These are phyloP conservation scores for Xylocampa areola DNA, from an alignment of 2,888 invertebrate genomes.

Conservation along the genomic window DNA sequence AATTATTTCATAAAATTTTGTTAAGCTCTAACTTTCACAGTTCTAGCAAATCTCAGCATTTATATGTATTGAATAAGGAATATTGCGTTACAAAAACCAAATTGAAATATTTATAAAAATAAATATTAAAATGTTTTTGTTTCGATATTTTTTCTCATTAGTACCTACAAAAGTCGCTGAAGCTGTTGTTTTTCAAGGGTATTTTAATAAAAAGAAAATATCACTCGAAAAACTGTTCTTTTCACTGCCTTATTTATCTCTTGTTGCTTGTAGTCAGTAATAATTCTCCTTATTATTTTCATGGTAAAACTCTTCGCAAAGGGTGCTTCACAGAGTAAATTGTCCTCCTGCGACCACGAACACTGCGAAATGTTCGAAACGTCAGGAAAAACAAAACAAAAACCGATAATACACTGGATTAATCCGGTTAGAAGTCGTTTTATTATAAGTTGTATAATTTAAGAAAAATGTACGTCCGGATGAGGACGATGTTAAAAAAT, in stretches of 20 bases:
- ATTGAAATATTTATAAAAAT: too few species aligned
- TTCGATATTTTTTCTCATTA: slow-evolving; percentile 25
- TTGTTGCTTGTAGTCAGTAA: not conserved
- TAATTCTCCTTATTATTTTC: slow-evolving; percentile 28
- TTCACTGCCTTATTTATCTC: slow-evolving; percentile 8
- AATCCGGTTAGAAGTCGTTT: too few species aligned
- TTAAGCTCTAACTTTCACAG: too few species aligned
- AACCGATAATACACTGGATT: too few species aligned
- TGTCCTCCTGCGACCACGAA: too few species aligned
- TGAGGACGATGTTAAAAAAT: slow-evolving; percentile 2
- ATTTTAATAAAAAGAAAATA: not conserved
- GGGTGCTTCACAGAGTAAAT: slow-evolving; percentile 10
- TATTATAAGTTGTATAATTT: slow-evolving; percentile 14
- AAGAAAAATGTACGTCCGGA: slow-evolving; percentile 30
- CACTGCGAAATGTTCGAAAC: too few species aligned
- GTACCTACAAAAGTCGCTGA: slow-evolving; percentile 4
- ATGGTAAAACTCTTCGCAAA: slow-evolving; percentile 13
- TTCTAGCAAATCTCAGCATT: too few species aligned
- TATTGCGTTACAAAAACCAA: too few species aligned
- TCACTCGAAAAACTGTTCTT: slow-evolving; percentile 4
- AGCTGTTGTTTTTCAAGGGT: not conserved
- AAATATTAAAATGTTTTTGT: slow-evolving; percentile 28
- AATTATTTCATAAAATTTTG: too few species aligned
- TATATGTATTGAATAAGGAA: too few species aligned
- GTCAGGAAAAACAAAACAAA: too few species aligned